Evolutionary conservation across 2,888 invertebrate genomes (phyloP).

Genomic region (Athalia rosae): DNA sequence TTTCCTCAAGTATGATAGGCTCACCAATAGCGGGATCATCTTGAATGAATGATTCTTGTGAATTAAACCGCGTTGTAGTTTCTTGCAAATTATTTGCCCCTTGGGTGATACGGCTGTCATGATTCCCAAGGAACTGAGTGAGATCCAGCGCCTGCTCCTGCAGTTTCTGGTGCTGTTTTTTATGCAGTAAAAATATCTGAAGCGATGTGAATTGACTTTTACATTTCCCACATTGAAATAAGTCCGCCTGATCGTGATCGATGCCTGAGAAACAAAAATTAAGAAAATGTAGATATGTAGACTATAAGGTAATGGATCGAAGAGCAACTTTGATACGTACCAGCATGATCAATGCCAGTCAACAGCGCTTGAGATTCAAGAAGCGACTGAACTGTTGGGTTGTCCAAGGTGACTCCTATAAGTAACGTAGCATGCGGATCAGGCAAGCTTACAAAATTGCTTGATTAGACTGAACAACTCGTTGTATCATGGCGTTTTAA

Average conservation of each 20-base stretch:
- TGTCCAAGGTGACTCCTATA: slow-evolving; percentile 68
- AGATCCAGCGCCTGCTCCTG: slow-evolving; percentile 68
- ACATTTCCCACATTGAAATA: slow-evolving; percentile 83
- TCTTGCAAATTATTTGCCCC: slow-evolving; percentile 62
- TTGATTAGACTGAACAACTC: background rate
- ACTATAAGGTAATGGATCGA: background rate
- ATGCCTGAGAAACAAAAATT: slow-evolving; percentile 57
- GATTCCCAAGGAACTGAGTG: slow-evolving; percentile 67
- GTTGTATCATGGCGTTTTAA: background rate
- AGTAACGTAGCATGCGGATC: background rate
- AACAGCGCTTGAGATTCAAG: slow-evolving; percentile 68
- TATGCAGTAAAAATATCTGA: slow-evolving; percentile 78
- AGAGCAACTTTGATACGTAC: slow-evolving; percentile 53
- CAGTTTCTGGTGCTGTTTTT: slow-evolving; percentile 73
- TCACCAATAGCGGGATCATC: slow-evolving; percentile 62
- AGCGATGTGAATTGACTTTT: slow-evolving; percentile 80
- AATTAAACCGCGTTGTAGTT: slow-evolving; percentile 60
- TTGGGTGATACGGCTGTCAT: slow-evolving; percentile 61
- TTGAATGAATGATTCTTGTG: slow-evolving; percentile 65
- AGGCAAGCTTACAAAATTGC: slow-evolving; percentile 21
- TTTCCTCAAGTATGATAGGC: slow-evolving; percentile 69
- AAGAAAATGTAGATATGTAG: background rate
- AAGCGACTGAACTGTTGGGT: slow-evolving; percentile 68
- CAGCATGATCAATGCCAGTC: slow-evolving; percentile 69
- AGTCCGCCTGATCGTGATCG: slow-evolving; percentile 78